phyloP scores from a whole-genome alignment of 2,113 vertebrate genomes.

The Leucoraja erinaceus region DNA sequence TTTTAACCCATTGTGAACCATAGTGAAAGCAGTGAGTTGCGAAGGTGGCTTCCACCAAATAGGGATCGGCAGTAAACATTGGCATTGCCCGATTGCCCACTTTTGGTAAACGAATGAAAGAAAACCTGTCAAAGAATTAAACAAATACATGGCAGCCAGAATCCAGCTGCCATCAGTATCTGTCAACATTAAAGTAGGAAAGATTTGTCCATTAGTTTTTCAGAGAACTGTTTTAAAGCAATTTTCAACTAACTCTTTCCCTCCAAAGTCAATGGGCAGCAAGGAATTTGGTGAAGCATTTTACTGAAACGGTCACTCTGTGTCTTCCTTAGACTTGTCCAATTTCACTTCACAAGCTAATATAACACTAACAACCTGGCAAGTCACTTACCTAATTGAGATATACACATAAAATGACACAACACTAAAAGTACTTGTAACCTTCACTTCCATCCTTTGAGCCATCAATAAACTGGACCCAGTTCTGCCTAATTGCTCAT shows the following conservation, averaged over 20 bases:
- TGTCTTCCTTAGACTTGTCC: neutral
- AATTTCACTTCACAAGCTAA: no score
- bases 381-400: neutral
- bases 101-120: no score
- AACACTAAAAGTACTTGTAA: neutral
- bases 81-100: no score
- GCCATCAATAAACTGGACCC: neutral
- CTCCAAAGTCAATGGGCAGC: neutral
- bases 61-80: no score
- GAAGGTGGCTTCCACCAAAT: no score
- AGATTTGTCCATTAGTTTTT: neutral
- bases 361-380: neutral
- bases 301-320: neutral
- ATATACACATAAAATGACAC: neutral
- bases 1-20: neutral
- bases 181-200: neutral
- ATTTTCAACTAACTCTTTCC: neutral
- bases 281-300: neutral
- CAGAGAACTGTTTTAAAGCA: neutral
- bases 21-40: no score
- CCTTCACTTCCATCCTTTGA: neutral
- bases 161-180: neutral
- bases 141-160: neutral
- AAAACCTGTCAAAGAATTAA: neutral
- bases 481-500: conserved; percentile 26